These are phyloP conservation scores for Malurus splendens DNA, from an alignment of 2,797 vertebrate genomes.

Conservation along the genomic window DNA sequence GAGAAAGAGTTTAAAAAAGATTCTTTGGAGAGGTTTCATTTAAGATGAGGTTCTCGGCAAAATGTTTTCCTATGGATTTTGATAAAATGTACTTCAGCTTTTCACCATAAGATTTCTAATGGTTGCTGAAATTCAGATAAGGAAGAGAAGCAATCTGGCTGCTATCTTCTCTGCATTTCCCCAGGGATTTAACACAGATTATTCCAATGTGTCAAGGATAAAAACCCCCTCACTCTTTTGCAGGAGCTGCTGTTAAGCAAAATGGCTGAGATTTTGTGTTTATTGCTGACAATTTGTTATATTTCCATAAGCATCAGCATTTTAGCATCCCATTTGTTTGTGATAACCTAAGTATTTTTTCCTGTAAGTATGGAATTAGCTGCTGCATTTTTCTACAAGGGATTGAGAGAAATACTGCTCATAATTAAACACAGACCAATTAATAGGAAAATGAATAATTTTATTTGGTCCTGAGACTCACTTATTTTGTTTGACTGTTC, in stretches of 20 bases:
- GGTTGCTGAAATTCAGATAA: not conserved
- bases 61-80: not conserved
- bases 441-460: not conserved
- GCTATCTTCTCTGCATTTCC: not conserved
- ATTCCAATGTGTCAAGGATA: not conserved
- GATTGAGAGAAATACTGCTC: not conserved
- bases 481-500: not conserved
- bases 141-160: not conserved
- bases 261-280: not conserved
- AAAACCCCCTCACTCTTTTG: not conserved
- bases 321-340: not conserved
- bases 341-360: not conserved
- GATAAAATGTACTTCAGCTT: not conserved
- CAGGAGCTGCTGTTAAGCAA: not conserved
- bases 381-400: not conserved
- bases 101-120: not conserved
- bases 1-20: not conserved
- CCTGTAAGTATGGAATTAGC: not conserved
- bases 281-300: not conserved
- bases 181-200: not conserved
- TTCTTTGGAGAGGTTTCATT: not conserved
- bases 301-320: not conserved
- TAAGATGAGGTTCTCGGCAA: not conserved
- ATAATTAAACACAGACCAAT: not conserved
- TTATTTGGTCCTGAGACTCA: not conserved